Base-by-base conservation (phyloP, 1,140 invertebrate species). In the Frieseomelitta varia region DNA sequence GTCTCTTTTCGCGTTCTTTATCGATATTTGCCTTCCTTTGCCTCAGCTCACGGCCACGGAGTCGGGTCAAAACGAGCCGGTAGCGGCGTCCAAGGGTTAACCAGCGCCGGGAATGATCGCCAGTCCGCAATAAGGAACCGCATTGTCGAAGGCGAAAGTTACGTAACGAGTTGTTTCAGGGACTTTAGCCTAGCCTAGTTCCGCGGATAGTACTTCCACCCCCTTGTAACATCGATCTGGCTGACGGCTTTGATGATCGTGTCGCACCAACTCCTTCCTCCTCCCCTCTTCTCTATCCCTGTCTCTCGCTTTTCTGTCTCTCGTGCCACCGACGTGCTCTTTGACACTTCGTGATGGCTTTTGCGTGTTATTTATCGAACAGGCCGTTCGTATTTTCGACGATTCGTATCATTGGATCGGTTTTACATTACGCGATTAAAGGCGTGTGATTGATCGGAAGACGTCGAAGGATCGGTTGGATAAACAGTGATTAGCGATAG, bases 101-200 rank as follows among this genome's bases (percentile, higher is more conserved):
- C 55, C 4, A 15, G 71, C 19, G 1, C n/a, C 15, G 34, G 17
- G 47, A 76, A 83, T n/a, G 56, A 83, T 69, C 58, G 71, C 19
- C 19, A 27, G 65, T 27, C 76, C 55, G 76, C 76, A 79, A 84
- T 34, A 61, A 78, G 75, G 67, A 79, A 55, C 81, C 67, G 81
- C 81, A 84, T 84, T 78, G 67, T 79, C 67, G 75, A 15, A 65
- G 58, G 19, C 63, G 81, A 76, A 84, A 79, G 67, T 84, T 84
- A 84, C 56, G 81, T 84, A 84, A 84, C 67, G 81, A 78, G 81
- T 84, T 84, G 81, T 84, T 84, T 84, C 81, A 84, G 75, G 76
- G 81, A 84, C 67, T 84, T 84, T 84, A 84, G 81, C 75, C 81
- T 84, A 84, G 81, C 81, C 81, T 67, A 84, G 81, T 84, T 84